These are phyloP conservation scores for Neelides folsomi DNA, from an alignment of 2,888 invertebrate species.

Conservation along the genomic window DNA sequence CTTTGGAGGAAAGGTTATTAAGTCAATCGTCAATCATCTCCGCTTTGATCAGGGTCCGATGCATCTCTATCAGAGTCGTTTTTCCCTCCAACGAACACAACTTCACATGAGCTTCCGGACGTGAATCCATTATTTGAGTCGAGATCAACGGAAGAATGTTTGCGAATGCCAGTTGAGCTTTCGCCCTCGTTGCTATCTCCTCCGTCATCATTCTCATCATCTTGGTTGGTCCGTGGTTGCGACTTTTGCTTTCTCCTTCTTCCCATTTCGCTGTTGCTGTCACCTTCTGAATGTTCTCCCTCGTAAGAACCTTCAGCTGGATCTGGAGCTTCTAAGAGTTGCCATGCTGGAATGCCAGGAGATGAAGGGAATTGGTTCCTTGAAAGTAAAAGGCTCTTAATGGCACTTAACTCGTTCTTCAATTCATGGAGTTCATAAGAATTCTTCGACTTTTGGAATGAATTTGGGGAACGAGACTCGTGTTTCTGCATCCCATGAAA, in stretches of 20 bases:
- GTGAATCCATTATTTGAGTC: conserved; percentile 27
- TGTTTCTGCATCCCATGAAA: conserved; percentile 17
- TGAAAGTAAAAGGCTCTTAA: conserved; percentile 58
- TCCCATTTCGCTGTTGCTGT: neutral
- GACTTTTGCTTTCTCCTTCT: too few species aligned
- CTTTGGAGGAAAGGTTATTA: neutral
- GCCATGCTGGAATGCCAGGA: conserved; percentile 30
- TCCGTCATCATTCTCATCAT: neutral
- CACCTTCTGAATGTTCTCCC: conserved; percentile 19
- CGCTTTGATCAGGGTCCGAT: conserved; percentile 28
- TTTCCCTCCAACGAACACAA: conserved; percentile 29
- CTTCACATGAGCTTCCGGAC: conserved; percentile 32
- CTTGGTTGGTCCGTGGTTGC: too few species aligned
- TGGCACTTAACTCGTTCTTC: conserved; percentile 55
- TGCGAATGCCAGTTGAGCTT: conserved; percentile 11
- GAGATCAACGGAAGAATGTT: conserved; percentile 22
- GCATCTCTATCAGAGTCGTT: conserved; percentile 13
- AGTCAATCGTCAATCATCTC: conserved; percentile 13
- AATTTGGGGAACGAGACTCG: neutral
- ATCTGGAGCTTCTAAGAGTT: conserved; percentile 20
- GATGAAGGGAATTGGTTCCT: conserved; percentile 29
- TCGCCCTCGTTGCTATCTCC: neutral
- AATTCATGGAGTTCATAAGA: conserved; percentile 46
- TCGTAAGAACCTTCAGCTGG: conserved; percentile 17
- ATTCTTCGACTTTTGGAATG: conserved; percentile 5